Evolutionary conservation across 2,797 vertebrate genomes (phyloP), one percentile per base, ranked within the genome.

Genomic region (Urocyon cinereoargenteus): DNA sequence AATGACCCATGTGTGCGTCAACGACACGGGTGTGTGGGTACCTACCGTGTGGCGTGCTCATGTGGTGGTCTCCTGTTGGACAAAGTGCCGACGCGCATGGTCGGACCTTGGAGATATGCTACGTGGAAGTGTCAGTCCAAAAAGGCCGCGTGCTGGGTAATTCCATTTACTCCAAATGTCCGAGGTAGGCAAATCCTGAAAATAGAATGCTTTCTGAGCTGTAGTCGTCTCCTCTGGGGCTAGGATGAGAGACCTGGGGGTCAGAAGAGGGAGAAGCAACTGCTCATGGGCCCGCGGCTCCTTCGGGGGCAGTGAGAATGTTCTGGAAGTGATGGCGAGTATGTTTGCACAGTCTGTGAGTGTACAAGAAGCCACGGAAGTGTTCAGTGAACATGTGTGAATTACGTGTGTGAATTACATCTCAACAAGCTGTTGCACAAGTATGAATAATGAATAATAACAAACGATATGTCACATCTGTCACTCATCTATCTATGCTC

Each of bases 11-110:
- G n/a, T 24, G 31, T 21, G 26, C 15, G 0, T 28, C 18, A 59
- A 22, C 8, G 28, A 15, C 5, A 1, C 0, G 13, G 19, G 55
- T 10, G 45, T 13, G 24, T 1, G 15, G n/a, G 18, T 12, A 7
- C 13, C 15, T 55, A 70, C 61, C 9, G 16, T 3, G 12, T 12
- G 24, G 28, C 16, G 5, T 2, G 7, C 5, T 11, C 24, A 18
- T 26, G 13, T 4, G 9, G 18, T 12, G 7, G 31, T 18, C 28
- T 66, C 36, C 73, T 53, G 28, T 28, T 49, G 31, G 72, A 55
- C 5, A 12, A 62, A 28, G 24, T 49, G 34, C 40, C 6, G 22
- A 22, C 12, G 34, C 2, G 3, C 3, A 18, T 6, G 10, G 62
- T 34, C 34, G 7, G 5, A 21, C n/a, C 21, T 57, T 62, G 62